Percentiles rank a stretch among this genome's conserved stretches.
phyloP scores from a whole-genome alignment of 2,888 invertebrate species.

The Eupithecia subfuscata region DNA sequence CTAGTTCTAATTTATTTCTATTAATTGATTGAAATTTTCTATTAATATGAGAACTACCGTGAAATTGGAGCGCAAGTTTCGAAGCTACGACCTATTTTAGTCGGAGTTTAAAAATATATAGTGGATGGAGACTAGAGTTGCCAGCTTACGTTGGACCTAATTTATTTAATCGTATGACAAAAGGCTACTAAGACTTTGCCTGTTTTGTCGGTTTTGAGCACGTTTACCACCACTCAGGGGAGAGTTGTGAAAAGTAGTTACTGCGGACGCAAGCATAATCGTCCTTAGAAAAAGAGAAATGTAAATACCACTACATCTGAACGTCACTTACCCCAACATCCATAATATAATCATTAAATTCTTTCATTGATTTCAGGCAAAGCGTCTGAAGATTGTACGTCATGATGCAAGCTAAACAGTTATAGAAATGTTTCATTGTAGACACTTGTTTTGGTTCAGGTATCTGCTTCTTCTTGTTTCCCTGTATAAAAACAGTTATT shows the following conservation, averaged over 20 bases:
- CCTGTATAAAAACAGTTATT: slow-evolving; percentile 67
- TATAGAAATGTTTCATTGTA: slow-evolving; percentile 90
- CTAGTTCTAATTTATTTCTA: too few species aligned
- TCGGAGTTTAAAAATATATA: too few species aligned
- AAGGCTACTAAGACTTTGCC: too few species aligned
- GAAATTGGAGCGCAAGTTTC: too few species aligned
- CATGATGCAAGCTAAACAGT: slow-evolving; percentile 94
- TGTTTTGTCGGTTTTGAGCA: too few species aligned
- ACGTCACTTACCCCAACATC: slow-evolving; percentile 87
- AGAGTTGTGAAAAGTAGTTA: too few species aligned
- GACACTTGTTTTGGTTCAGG: slow-evolving; percentile 87
- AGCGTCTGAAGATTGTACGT: slow-evolving; percentile 93
- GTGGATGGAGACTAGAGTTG: not conserved
- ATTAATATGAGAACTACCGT: too few species aligned
- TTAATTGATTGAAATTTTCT: too few species aligned
- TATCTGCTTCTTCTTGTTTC: slow-evolving; percentile 86
- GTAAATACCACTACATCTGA: not conserved
- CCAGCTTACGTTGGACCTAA: not conserved
- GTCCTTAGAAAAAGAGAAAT: not conserved
- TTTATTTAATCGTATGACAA: too few species aligned
- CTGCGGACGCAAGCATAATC: too few species aligned
- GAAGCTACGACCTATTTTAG: too few species aligned
- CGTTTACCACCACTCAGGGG: too few species aligned
- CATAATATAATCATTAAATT: slow-evolving; percentile 90
- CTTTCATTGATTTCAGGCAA: slow-evolving; percentile 90